Percentiles rank a stretch among this genome's conserved stretches.
phyloP scores from a whole-genome alignment of 2,797 vertebrate genomes.

The Scyliorhinus canicula region DNA sequence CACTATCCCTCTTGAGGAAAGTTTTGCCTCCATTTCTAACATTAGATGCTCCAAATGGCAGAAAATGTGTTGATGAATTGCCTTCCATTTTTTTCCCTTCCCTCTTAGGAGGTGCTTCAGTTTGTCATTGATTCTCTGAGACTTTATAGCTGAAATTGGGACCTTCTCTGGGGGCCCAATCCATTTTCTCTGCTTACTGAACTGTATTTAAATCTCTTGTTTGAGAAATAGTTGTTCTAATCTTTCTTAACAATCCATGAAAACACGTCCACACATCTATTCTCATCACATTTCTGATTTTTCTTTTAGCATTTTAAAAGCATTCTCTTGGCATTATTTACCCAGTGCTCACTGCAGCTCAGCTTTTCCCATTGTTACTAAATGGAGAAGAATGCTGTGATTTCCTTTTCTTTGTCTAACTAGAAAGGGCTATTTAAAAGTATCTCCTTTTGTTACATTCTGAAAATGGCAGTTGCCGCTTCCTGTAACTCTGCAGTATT shows the following conservation, averaged over 20 bases:
- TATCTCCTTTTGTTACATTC: neutral
- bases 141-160: neutral
- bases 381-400: neutral
- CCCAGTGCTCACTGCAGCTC: neutral
- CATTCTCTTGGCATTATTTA: neutral
- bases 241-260: neutral
- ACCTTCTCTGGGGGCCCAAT: neutral
- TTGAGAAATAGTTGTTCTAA: neutral
- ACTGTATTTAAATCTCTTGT: neutral
- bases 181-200: conserved; percentile 4
- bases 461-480: neutral
- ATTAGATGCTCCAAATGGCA: neutral
- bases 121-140: conserved; percentile 16
- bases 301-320: neutral
- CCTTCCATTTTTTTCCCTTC: neutral
- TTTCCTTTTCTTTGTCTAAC: neutral
- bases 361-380: neutral
- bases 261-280: neutral
- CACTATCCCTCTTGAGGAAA: neutral
- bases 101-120: neutral
- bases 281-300: neutral
- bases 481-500: neutral
- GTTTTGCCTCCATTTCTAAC: neutral
- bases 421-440: neutral
- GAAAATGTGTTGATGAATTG: neutral